Evolutionary conservation across 2,113 vertebrate genomes (phyloP).

Genomic region (Cebidichthys violaceus): DNA sequence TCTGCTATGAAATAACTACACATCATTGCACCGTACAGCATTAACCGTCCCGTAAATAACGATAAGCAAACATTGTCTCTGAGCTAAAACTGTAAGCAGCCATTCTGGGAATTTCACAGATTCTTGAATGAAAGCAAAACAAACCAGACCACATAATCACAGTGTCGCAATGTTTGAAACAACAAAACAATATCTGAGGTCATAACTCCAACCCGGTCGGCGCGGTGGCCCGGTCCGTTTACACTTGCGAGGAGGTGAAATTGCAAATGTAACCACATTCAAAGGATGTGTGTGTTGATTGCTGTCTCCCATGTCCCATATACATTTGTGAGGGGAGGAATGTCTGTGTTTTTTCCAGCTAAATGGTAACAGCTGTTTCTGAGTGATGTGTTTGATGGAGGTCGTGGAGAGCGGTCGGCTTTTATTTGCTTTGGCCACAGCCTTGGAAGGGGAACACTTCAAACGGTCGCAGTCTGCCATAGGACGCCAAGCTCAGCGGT

Average conservation of each 20-base stretch:
- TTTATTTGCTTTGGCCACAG: slow-evolving; percentile 90
- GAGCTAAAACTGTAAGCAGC: slow-evolving; percentile 42
- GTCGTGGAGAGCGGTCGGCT: slow-evolving; percentile 80
- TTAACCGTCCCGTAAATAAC: slow-evolving; percentile 35
- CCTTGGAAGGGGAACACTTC: slow-evolving; percentile 85
- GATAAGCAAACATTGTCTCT: slow-evolving; percentile 42
- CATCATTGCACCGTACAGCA: neutral
- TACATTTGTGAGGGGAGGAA: slow-evolving; percentile 87
- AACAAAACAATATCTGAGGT: slow-evolving; percentile 70
- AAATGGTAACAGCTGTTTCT: slow-evolving; percentile 96
- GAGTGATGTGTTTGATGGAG: slow-evolving; percentile 91
- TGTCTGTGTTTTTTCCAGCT: slow-evolving; percentile 88
- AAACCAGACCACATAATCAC: slow-evolving; percentile 64
- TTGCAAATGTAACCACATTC: slow-evolving; percentile 82
- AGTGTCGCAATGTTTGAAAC: slow-evolving; percentile 56
- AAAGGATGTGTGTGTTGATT: slow-evolving; percentile 84
- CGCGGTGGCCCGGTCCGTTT: slow-evolving; percentile 77
- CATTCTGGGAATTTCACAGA: slow-evolving; percentile 43
- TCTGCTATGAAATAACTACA: slow-evolving; percentile 8
- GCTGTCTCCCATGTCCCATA: slow-evolving; percentile 86
- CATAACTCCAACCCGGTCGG: slow-evolving; percentile 72
- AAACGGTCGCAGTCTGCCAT: slow-evolving; percentile 84
- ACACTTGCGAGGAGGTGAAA: slow-evolving; percentile 82
- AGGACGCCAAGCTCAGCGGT: slow-evolving; percentile 86
- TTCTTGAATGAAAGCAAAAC: slow-evolving; percentile 53